Evolutionary conservation across 2,888 invertebrate species (phyloP).

Genomic region (Microctonus aethiopoides): DNA sequence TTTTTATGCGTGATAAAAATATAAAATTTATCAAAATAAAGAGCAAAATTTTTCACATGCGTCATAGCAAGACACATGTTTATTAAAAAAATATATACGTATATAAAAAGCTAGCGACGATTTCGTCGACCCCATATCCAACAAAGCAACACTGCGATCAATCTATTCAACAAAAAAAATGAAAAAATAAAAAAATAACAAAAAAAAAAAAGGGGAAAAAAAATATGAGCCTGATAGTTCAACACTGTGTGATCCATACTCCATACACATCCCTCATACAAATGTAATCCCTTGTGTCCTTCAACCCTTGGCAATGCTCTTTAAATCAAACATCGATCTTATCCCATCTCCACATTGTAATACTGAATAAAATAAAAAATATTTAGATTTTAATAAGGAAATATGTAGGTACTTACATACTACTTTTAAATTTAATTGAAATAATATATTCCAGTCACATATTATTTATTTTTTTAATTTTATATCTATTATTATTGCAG

Average conservation of each 20-base stretch:
- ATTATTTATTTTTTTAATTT: neutral
- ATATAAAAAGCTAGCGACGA: neutral
- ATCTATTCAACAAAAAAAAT: neutral
- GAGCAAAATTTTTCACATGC: neutral
- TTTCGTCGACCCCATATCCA: neutral
- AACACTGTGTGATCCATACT: neutral
- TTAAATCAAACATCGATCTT: constrained; percentile 3
- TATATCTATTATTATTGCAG: constrained; percentile 68
- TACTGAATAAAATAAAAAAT: neutral
- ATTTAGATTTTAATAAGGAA: neutral
- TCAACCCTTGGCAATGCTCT: neutral
- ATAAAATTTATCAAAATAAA: neutral
- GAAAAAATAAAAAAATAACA: neutral
- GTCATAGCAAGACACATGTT: neutral
- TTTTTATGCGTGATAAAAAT: neutral
- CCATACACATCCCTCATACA: neutral
- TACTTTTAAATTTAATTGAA: neutral
- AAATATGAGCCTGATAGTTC: neutral
- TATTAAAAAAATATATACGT: no score
- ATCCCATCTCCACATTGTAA: no score
- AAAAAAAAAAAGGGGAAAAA: neutral
- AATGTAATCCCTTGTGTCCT: neutral
- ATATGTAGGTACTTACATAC: neutral
- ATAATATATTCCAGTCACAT: neutral
- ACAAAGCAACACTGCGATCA: constrained; percentile 2